Conservation (phyloP, 2,888 invertebrate species). For the Drosophila acutilabella region DNA sequence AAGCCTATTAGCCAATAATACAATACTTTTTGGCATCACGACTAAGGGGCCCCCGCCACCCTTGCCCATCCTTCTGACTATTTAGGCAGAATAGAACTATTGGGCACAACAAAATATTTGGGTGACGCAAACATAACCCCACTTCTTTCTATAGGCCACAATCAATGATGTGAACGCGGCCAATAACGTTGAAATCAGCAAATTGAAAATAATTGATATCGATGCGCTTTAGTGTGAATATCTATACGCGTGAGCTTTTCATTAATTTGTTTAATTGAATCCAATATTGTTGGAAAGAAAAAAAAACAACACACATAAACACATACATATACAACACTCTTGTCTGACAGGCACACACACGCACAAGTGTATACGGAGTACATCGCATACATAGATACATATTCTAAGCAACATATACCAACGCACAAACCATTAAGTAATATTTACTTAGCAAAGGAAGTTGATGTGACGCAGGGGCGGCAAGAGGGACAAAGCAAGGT, state of each 20-base stretch:
- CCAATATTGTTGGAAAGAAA: constrained; percentile 57
- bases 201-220: constrained; percentile 75
- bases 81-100: constrained; percentile 37
- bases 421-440: constrained; percentile 74
- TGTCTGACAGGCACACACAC: constrained; percentile 37
- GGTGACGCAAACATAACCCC: constrained; percentile 79
- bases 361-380: constrained; percentile 22
- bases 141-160: constrained; percentile 55
- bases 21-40: constrained; percentile 46
- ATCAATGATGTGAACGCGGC: constrained; percentile 37
- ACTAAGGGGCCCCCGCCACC: not conserved
- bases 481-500: constrained; percentile 33
- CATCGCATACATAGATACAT: constrained; percentile 68
- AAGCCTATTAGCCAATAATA: constrained; percentile 34
- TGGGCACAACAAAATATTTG: constrained; percentile 67
- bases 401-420: constrained; percentile 70
- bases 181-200: constrained; percentile 54
- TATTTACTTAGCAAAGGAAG: constrained; percentile 63
- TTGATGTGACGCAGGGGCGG: constrained; percentile 29
- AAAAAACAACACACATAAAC: constrained; percentile 37
- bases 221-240: constrained; percentile 51
- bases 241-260: constrained; percentile 50
- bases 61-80: not conserved
- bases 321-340: constrained; percentile 22
- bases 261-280: constrained; percentile 71